phyloP scores from a whole-genome alignment of 2,797 vertebrate species.

The Propithecus perrieri region DNA sequence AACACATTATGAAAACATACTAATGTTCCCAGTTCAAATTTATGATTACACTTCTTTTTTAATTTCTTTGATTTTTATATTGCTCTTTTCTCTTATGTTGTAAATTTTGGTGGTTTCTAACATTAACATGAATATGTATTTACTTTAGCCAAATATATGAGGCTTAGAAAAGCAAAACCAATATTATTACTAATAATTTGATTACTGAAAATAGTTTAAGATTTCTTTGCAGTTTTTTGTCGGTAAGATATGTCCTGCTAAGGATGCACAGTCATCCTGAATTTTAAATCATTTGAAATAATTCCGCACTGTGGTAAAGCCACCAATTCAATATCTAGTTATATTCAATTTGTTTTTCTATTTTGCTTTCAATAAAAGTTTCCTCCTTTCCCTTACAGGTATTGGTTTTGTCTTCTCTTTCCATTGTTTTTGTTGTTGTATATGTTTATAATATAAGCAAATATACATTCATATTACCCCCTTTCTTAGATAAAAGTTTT shows the following conservation, averaged over 20 bases:
- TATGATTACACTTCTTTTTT: background rate
- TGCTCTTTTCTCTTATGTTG: background rate
- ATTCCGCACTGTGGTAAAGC: background rate
- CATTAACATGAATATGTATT: constrained; percentile 26
- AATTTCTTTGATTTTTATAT: constrained; percentile 25
- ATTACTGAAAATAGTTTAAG: constrained; percentile 27
- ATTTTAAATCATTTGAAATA: constrained; percentile 26
- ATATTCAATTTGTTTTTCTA: background rate
- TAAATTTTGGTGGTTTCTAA: constrained; percentile 9
- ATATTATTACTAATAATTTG: background rate
- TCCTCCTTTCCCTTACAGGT: background rate
- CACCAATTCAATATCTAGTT: constrained; percentile 3
- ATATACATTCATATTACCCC: background rate
- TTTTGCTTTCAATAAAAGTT: background rate
- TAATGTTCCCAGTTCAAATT: background rate
- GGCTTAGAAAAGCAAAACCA: constrained; percentile 7
- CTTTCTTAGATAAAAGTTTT: constrained; percentile 31
- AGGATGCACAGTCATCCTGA: background rate
- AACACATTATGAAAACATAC: background rate
- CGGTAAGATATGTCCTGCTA: background rate
- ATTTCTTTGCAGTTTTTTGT: constrained; percentile 35
- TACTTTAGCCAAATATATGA: constrained; percentile 7
- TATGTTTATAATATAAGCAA: constrained; percentile 15
- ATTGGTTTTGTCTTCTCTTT: background rate
- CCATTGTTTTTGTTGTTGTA: background rate